phyloP scores from a whole-genome alignment of 2,888 invertebrate genomes.

The Agrypnus murinus region DNA sequence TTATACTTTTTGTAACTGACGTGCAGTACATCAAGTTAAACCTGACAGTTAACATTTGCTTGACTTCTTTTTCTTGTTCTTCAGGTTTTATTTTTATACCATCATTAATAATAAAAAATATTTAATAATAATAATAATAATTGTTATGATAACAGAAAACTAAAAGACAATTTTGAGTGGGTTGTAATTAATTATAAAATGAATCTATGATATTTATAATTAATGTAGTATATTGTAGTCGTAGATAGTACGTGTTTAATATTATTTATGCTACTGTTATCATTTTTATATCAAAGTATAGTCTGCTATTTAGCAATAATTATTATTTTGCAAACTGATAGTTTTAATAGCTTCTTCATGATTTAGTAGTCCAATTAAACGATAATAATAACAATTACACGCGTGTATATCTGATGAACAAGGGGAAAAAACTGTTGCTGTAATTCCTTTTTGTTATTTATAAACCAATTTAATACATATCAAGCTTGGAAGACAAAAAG shows the following conservation, averaged over 20 bases:
- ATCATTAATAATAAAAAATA: background rate
- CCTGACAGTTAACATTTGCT: slow-evolving; percentile 37
- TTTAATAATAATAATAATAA: background rate
- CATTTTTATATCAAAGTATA: background rate
- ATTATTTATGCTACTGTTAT: too few species aligned
- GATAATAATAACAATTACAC: slow-evolving; percentile 12
- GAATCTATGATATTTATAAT: background rate
- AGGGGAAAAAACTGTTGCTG: too few species aligned
- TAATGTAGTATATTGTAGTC: too few species aligned
- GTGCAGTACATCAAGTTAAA: slow-evolving; percentile 34
- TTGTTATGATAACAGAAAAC: background rate
- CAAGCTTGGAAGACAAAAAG: too few species aligned
- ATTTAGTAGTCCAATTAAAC: slow-evolving; percentile 20
- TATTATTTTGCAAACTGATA: slow-evolving; percentile 10
- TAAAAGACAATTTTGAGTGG: background rate
- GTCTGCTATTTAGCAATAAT: slow-evolving; percentile 8
- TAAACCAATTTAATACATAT: too few species aligned
- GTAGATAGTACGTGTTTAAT: too few species aligned
- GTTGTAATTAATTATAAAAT: slow-evolving; percentile 9
- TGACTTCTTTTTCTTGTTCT: slow-evolving; percentile 32
- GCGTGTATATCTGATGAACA: background rate
- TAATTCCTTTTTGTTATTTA: too few species aligned
- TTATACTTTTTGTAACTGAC: too few species aligned
- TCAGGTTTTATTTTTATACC: slow-evolving; percentile 26
- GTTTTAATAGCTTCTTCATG: slow-evolving; percentile 18